Evolutionary conservation across 2,113 vertebrate genomes (phyloP), one percentile per base, ranked within the genome.

Genomic region (Tachuris rubrigastra): DNA sequence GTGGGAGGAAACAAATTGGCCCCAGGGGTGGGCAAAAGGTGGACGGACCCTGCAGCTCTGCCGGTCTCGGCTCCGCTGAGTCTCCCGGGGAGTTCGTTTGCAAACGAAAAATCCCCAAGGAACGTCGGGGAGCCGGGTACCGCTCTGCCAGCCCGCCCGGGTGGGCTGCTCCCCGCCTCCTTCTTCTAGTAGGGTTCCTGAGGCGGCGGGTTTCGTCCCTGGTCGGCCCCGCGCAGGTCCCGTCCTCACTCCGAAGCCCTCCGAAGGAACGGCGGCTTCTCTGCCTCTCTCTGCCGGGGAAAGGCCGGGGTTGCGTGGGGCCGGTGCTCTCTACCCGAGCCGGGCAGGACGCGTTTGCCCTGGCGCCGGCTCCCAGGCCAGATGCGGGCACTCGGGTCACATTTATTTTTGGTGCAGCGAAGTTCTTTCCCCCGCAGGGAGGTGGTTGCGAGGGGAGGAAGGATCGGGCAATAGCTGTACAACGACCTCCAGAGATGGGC

Each of bases 331-430:
- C 44, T n/a, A 47, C 18, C 27, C 23, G 20, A 16, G 35, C 31
- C 62, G 21, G 65, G 22, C n/a, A 17, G 41, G 66, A 35, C 8
- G 8, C 39, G 3, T 20, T 79, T 75, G 8, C 50, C 19, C 80
- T 41, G 63, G 47, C 22, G 59, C 42, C 46, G 7, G 19, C 19
- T 74, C n/a, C 41, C 31, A 39, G 22, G 31, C 25, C 8, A 27
- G 75, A 39, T 68, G 79, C 21, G 49, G 85, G 35, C 58, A 9
- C 65, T 71, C 15, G 25, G 73, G 14, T 78, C 91, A 78, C 30
- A 13, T 52, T 96, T 82, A 87, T 94, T 96, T 94, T 93, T 94
- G 81, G 73, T 89, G 69, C 35, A 25, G 60, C 5, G 23, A 85
- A 47, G 59, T 42, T 65, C 65, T 77, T 66, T 41, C 4, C 35